phyloP scores from a whole-genome alignment of 2,113 vertebrate species.

The Cettia cetti region DNA sequence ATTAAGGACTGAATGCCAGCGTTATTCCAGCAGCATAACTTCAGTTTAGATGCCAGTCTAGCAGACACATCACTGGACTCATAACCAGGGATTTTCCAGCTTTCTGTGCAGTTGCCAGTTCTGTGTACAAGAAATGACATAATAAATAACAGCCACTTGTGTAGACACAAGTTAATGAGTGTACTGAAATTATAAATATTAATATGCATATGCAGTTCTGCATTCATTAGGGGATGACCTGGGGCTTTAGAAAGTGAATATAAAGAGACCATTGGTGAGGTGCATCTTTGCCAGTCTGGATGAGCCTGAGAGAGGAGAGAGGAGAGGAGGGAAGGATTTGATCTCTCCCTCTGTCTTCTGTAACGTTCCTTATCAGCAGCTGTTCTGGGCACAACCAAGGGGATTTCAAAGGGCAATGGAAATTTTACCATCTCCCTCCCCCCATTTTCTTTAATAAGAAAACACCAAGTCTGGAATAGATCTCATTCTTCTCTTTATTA shows the following conservation, averaged over 20 bases:
- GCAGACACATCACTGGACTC: fast-evolving
- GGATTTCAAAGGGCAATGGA: background rate
- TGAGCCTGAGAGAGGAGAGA: background rate
- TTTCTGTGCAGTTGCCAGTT: background rate
- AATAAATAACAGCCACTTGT: background rate
- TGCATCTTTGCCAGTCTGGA: background rate
- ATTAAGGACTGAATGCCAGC: background rate
- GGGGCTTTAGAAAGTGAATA: background rate
- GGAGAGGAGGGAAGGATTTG: background rate
- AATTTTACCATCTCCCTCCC: background rate
- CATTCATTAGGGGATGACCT: background rate
- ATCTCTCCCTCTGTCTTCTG: background rate
- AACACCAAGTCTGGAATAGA: background rate
- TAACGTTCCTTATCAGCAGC: background rate
- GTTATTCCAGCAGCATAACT: background rate
- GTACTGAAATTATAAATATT: background rate
- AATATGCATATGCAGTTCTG: background rate
- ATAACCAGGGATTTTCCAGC: background rate
- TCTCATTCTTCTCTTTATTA: conserved; percentile 20
- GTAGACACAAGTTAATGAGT: background rate
- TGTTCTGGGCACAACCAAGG: background rate
- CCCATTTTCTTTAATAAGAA: background rate
- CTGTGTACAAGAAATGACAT: background rate
- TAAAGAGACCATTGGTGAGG: background rate
- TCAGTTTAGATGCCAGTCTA: background rate